Evolutionary conservation across 2,797 vertebrate genomes (phyloP).

Genomic region (Pogonophryne albipinna): DNA sequence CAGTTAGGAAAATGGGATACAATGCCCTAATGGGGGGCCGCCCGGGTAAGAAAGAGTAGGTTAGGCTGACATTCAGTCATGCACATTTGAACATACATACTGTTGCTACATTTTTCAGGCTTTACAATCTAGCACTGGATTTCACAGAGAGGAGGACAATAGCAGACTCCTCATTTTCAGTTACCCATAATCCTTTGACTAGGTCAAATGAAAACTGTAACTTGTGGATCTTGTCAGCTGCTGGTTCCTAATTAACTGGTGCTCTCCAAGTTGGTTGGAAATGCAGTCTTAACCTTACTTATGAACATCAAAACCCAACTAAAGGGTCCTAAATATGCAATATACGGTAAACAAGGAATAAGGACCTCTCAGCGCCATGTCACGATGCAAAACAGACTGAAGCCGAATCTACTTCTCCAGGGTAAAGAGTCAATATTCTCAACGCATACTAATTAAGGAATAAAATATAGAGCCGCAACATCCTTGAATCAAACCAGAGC

Average conservation of each 20-base stretch:
- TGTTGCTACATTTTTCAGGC: too few relatives aligned
- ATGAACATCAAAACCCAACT: background rate
- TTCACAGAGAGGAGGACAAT: background rate
- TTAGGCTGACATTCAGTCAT: too few relatives aligned
- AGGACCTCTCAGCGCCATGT: background rate
- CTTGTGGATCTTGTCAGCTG: background rate
- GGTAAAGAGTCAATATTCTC: background rate
- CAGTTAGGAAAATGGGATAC: background rate
- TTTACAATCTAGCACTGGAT: background rate
- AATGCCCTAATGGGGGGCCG: background rate
- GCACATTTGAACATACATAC: too few relatives aligned
- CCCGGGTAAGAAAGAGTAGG: background rate
- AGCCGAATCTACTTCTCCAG: background rate
- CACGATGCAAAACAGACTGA: background rate
- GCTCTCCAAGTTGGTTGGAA: background rate
- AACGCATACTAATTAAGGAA: background rate
- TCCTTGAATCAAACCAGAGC: background rate
- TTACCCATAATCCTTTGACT: background rate
- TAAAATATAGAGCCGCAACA: background rate
- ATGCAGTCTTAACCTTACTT: background rate
- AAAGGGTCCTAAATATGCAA: background rate
- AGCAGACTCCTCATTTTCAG: background rate
- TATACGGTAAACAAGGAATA: background rate
- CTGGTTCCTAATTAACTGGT: background rate
- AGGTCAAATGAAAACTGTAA: background rate